phyloP scores from a whole-genome alignment of 2,888 invertebrate genomes.

The Drosophila testacea region DNA sequence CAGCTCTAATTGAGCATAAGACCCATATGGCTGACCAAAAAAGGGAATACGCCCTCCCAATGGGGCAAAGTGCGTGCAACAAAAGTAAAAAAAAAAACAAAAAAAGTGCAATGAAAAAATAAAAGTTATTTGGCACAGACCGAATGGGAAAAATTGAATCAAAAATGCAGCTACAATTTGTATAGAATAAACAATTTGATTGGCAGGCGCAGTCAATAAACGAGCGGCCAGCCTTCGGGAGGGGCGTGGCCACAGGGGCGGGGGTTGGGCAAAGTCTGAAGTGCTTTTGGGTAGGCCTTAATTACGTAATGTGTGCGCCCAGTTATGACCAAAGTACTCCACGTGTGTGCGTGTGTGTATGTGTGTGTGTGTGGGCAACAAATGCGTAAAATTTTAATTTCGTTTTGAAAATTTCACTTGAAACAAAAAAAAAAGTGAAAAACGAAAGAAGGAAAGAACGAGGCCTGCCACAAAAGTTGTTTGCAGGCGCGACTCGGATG shows the following conservation, averaged over 20 bases:
- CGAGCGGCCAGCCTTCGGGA: background rate
- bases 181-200: conserved; percentile 70
- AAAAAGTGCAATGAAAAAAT: conserved; percentile 15
- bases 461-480: conserved; percentile 68
- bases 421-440: conserved; percentile 44
- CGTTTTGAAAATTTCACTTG: conserved; percentile 78
- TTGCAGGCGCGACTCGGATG: conserved; percentile 70
- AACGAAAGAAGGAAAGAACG: conserved; percentile 15
- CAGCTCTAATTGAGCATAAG: conserved; percentile 75
- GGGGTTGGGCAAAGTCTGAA: conserved; percentile 67
- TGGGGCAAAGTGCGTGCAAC: conserved; percentile 62
- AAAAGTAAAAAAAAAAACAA: conserved; percentile 1
- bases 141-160: conserved; percentile 62
- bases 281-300: conserved; percentile 81
- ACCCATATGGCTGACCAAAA: conserved; percentile 5
- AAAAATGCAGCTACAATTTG: conserved; percentile 76
- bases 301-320: conserved; percentile 78
- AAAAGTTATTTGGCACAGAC: conserved; percentile 71
- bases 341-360: conserved; percentile 32
- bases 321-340: conserved; percentile 77
- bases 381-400: conserved; percentile 81
- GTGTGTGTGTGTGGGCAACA: conserved; percentile 44
- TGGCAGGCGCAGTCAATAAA: conserved; percentile 74
- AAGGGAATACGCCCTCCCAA: background rate
- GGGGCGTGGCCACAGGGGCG: background rate